A percentile compares a stretch with the other conserved stretches of the same genome.
Conservation (phyloP, 2,888 invertebrate genomes). For the Pyrrhosoma nymphula region DNA sequence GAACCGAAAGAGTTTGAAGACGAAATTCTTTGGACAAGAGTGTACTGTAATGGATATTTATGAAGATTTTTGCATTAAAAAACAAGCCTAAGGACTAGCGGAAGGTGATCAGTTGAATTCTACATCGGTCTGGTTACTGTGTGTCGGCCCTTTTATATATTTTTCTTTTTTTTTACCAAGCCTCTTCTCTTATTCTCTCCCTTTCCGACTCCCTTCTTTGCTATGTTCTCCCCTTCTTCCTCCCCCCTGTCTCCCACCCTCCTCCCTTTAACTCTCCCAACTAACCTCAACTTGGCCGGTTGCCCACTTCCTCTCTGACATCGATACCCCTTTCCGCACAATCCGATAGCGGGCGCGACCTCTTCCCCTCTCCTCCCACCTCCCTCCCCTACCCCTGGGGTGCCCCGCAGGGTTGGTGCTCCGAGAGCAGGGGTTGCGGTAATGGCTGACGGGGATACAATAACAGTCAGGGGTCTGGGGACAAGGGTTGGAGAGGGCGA, state of each 20-base stretch:
- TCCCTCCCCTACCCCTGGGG: too few species aligned
- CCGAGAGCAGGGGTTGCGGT: background rate
- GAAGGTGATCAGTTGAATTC: background rate
- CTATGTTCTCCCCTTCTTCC: background rate
- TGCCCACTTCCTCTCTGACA: slow-evolving; percentile 50
- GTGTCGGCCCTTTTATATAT: background rate
- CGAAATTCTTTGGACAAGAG: too few species aligned
- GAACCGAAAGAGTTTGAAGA: too few species aligned
- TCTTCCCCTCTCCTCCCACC: background rate
- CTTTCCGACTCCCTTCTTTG: background rate
- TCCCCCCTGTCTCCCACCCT: background rate
- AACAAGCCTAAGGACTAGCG: too few species aligned
- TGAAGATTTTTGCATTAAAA: too few species aligned
- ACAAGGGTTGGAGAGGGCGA: background rate
- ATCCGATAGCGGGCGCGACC: slow-evolving; percentile 34
- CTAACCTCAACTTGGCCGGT: slow-evolving; percentile 33
- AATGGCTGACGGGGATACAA: background rate
- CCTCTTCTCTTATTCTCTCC: background rate
- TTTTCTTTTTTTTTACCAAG: background rate
- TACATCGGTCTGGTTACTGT: background rate
- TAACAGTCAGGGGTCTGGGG: background rate
- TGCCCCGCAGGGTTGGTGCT: slow-evolving; percentile 21
- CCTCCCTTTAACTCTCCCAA: background rate
- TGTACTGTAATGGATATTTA: too few species aligned
- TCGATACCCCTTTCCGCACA: slow-evolving; percentile 28